Base-by-base conservation (phyloP, 2,888 invertebrate species). In the Teleiodes luculella region DNA sequence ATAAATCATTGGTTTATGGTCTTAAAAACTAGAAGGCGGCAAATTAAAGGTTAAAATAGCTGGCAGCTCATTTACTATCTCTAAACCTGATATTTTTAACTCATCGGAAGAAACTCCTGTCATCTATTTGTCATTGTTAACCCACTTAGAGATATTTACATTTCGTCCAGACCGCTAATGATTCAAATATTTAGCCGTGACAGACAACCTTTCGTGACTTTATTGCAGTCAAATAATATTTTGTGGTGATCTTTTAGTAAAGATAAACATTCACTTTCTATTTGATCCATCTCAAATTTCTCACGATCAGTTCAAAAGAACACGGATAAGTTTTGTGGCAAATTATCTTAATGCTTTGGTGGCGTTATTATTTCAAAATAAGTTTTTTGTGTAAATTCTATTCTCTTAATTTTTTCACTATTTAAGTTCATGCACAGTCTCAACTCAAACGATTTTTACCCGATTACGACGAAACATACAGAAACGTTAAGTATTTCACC, bases 61-160 rank as follows among this genome's bases (percentile, higher is more conserved):
- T 3, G 41, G 3, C 20, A 24, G 18, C 11, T 13, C 49, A 8
- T 13, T 49, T 37, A 24, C 6, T 24, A 37, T 11, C 28, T 30
- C n/a, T 37, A 14, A 24, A 48, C 6, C 7, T 14, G 18, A 33
- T 48, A 35, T 52, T 60, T 67, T 59, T 61, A 69, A 66, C 64
- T 65, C 64, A 64, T 65, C 59, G 58, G 59, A 68, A 68, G 61
- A 66, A 68, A 67, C 62, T 59, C 59, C 62, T 68, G 65, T 72
- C 68, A 60, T 68, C 72, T 71, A 78, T 79, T 78, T 74, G 72
- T 79, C 77, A 74, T 74, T 69, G 74, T 70, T 76, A 72, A 72
- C 80, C 80, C 59, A 78, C 72, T 76, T 81, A 73, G 66, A 57
- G 65, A 59, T 62, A 58, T 66, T 66, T 71, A 61, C 66, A 53